A percentile compares a stretch with the other conserved stretches of the same genome.
These are phyloP conservation scores for Melanophora roralis DNA, from an alignment of 2,888 invertebrate species.

Conservation along the genomic window DNA sequence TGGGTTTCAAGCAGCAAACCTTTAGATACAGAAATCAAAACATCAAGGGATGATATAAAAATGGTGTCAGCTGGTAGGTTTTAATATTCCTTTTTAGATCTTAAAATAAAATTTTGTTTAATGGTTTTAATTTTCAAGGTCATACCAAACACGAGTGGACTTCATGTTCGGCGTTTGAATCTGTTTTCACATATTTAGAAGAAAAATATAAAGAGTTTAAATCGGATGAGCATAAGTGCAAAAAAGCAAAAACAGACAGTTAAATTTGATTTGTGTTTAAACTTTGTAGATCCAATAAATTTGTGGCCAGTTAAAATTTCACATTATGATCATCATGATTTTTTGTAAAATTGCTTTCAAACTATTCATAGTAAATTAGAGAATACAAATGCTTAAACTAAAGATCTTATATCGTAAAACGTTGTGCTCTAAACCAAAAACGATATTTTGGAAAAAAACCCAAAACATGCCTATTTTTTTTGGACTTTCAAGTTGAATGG, in stretches of 20 bases:
- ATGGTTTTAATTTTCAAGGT: slow-evolving; percentile 76
- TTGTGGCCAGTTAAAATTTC: background rate
- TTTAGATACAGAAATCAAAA: slow-evolving; percentile 78
- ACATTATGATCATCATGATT: too few relatives aligned
- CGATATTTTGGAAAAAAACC: too few relatives aligned
- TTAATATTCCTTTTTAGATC: background rate
- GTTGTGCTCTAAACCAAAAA: too few relatives aligned
- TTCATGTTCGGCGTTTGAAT: slow-evolving; percentile 81
- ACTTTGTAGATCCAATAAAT: slow-evolving; percentile 7
- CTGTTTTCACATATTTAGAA: slow-evolving; percentile 82
- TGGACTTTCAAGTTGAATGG: too few relatives aligned
- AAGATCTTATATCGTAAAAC: too few relatives aligned
- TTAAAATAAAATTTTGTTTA: background rate
- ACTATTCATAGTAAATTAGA: too few relatives aligned
- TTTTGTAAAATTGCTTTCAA: too few relatives aligned
- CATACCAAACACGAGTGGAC: slow-evolving; percentile 85
- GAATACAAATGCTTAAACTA: too few relatives aligned
- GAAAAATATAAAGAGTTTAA: slow-evolving; percentile 67
- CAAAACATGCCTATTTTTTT: too few relatives aligned
- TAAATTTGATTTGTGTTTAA: background rate
- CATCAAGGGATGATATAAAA: slow-evolving; percentile 79
- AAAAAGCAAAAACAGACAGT: slow-evolving; percentile 45
- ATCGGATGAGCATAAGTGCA: slow-evolving; percentile 22
- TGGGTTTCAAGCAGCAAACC: slow-evolving; percentile 81
- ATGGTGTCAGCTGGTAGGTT: slow-evolving; percentile 81